Base-by-base conservation (phyloP, 2,113 vertebrate species). In the Osmerus mordax region DNA sequence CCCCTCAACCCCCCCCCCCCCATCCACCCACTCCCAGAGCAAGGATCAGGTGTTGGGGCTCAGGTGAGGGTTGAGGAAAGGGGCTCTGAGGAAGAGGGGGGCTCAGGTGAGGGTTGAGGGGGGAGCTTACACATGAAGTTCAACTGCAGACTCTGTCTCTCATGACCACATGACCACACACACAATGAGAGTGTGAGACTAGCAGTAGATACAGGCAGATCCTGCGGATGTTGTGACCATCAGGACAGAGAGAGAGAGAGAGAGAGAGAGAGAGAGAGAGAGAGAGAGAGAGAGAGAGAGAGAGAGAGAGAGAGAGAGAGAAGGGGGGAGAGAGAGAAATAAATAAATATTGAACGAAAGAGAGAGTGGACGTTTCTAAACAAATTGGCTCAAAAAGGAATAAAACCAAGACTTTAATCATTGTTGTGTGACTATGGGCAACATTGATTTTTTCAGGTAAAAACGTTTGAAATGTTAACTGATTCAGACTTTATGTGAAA, bases 1-100 rank as follows among this genome's bases (percentile, higher is more conserved):
- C 91, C 75, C 92, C 90, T 78, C 29, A 18, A 65, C 23, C 78
- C 71, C 70, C 81, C 70, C 72, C 74, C 7, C 81, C 73, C 69
- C 65, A 13, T 32, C 29, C 29, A 32, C 29, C 54, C 78, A 75
- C 77, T 87, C 82, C 6, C 36, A 41, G 8, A 41, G 36, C 36
- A 41, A 41, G 36, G 36, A 41, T 8, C 8, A 88, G 83, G 83
- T 87, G 83, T 32, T 1, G 29, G 79, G 53, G 7, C 36, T 41
- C 36, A 41, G 65, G 64, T 32, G 29, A 32, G 32, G 64, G 29
- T 32, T 32, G 29, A 41, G n/a, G n/a, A n/a, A n/a, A n/a, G n/a
- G n/a, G n/a, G n/a, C n/a, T n/a, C n/a, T n/a, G n/a, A n/a, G n/a
- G n/a, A n/a, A n/a, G n/a, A n/a, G n/a, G 0, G 76, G 70, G 85